Base-by-base conservation (phyloP, 2,888 invertebrate species). In the Stenurella melanura region DNA sequence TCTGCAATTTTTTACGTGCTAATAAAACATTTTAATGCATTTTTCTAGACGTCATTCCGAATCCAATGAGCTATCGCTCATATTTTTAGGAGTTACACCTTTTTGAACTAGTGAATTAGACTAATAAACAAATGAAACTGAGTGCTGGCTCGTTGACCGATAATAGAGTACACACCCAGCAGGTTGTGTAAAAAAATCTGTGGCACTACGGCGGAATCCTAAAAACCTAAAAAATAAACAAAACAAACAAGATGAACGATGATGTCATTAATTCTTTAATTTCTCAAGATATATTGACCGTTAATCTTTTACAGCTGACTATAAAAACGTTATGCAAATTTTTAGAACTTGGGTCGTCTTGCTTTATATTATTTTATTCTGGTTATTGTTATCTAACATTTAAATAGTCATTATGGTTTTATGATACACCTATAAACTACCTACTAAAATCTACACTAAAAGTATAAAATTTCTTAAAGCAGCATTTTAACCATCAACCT, bases 391-490 rank as follows among this genome's bases (percentile, higher is more conserved):
- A 58, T 56, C 42, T 60, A 70, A 70, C 70, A 60, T 70, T 70
- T 70, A 70, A 70, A 70, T 70, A 60, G 70, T 70, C 70, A 70
- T 70, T 60, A 70, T 70, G 18, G 70, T 61, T 70, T 70, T 70
- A 70, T 60, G 38, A 50, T n/a, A 18, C n/a, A 38, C 60, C 42
- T 60, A 60, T 70, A 70, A n/a, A 70, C 70, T 60, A 70, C 70
- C 70, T 42, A 70, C 38, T 70, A 70, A 70, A 70, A 69, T 69
- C 18, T 19, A 64, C 42, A 42, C 19, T 30, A 64, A 64, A 64
- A 34, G 58, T 70, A 72, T 77, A 77, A 77, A 77, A 74, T 67
- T 72, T 74, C 38, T 61, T 21, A 74, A 66, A 50, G 63, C 67
- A 60, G 56, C 38, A 66, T 77, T 67, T 72, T 61, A 73, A 72